Percentiles rank a stretch among this genome's conserved stretches.
These are phyloP conservation scores for Typhlichthys eigenmanni DNA, from an alignment of 2,797 vertebrate genomes.

Conservation along the genomic window DNA sequence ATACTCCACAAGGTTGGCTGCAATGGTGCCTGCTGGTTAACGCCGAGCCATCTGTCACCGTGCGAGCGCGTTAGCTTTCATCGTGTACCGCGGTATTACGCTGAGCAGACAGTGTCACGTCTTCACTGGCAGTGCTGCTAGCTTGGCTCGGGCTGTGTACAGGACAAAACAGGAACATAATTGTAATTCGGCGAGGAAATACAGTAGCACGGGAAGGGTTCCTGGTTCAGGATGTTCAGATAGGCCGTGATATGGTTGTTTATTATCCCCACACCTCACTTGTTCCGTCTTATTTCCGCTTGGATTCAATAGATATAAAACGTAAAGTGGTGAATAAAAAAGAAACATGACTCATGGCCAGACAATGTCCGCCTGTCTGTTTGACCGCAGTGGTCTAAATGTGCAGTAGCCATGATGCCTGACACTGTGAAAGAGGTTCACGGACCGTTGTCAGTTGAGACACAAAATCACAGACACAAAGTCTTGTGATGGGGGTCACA, in stretches of 20 bases:
- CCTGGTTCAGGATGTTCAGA: constrained; percentile 14
- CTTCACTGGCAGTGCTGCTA: constrained; percentile 39
- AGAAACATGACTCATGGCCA: too few relatives aligned
- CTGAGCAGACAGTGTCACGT: constrained; percentile 41
- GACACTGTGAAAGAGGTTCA: constrained; percentile 4
- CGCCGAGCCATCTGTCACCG: constrained; percentile 66
- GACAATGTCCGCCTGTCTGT: constrained; percentile 10
- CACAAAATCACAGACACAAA: not conserved
- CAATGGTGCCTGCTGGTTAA: constrained; percentile 68
- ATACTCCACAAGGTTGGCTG: constrained; percentile 61
- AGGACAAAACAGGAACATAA: constrained; percentile 34
- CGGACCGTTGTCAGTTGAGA: constrained; percentile 7
- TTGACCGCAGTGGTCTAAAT: constrained; percentile 27
- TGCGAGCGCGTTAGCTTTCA: constrained; percentile 56
- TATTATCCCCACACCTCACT: too few relatives aligned
- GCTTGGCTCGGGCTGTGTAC: constrained; percentile 15
- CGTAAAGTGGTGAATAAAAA: too few relatives aligned
- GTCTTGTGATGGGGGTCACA: not conserved
- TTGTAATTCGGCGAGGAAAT: constrained; percentile 8
- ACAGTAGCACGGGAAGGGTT: constrained; percentile 10
- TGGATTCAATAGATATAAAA: too few relatives aligned
- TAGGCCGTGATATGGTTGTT: not conserved
- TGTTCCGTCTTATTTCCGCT: too few relatives aligned
- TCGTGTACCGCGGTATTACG: constrained; percentile 37
- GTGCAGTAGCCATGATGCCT: constrained; percentile 16